Conservation (phyloP, 2,797 vertebrate genomes). For the Mormyrus proboscirostris region DNA sequence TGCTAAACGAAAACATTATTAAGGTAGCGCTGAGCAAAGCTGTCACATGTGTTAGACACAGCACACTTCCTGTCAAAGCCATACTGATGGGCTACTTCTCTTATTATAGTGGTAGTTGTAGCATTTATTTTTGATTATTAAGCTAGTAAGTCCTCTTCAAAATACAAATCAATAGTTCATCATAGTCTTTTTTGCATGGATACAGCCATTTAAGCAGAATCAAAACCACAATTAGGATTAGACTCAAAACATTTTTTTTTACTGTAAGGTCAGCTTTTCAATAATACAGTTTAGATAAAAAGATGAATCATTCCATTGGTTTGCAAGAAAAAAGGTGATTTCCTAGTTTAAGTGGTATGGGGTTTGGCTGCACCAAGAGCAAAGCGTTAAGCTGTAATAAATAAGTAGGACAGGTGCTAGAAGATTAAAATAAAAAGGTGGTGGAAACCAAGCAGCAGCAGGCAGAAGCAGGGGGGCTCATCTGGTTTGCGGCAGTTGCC, state of each 20-base stretch:
- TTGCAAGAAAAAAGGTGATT: not conserved
- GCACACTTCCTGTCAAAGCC: not conserved
- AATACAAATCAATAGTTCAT: not conserved
- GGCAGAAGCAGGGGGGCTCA: slow-evolving; percentile 44
- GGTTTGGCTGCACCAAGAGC: not conserved
- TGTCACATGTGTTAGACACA: not conserved
- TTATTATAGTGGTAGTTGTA: not conserved
- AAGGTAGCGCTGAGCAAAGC: not conserved
- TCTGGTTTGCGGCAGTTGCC: slow-evolving; percentile 54
- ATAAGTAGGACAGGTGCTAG: slow-evolving; percentile 27
- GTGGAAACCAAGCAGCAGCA: slow-evolving; percentile 42
- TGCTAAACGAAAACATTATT: not conserved
- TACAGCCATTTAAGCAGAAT: not conserved
- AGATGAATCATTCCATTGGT: not conserved
- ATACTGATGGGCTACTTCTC: not conserved
- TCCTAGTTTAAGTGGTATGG: not conserved
- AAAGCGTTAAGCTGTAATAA: not conserved
- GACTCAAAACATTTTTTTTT: not conserved
- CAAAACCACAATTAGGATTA: not conserved
- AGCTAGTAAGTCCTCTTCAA: not conserved
- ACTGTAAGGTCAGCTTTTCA: not conserved
- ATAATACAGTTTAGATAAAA: not conserved
- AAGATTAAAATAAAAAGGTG: slow-evolving; percentile 75
- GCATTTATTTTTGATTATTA: not conserved
- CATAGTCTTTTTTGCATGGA: not conserved